These are phyloP conservation scores for Nemoura dubitans DNA, from an alignment of 2,888 invertebrate species.

Conservation along the genomic window DNA sequence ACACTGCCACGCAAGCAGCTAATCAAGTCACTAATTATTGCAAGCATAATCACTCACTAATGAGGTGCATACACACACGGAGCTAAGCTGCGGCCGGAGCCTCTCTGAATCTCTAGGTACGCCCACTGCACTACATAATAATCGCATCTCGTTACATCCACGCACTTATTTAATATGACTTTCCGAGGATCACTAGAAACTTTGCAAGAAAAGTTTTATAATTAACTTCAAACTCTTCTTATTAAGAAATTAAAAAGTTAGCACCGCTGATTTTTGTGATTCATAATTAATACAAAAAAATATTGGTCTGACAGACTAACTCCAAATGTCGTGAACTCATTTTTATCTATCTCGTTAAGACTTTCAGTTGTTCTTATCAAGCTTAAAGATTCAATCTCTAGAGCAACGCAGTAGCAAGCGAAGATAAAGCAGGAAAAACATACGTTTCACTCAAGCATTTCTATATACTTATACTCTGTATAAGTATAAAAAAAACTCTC, in stretches of 20 bases:
- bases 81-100: too few species aligned
- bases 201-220: background rate
- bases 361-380: background rate
- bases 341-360: background rate
- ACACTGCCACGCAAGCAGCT: background rate
- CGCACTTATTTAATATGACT: background rate
- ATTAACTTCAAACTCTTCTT: background rate
- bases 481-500: background rate
- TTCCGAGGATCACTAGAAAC: background rate
- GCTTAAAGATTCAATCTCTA: background rate
- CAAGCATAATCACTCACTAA: background rate
- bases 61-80: background rate
- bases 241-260: background rate
- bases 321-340: background rate
- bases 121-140: too few species aligned
- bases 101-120: too few species aligned
- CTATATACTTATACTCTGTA: background rate
- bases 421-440: background rate
- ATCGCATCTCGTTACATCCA: background rate
- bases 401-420: background rate
- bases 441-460: background rate
- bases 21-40: background rate
- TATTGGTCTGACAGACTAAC: background rate
- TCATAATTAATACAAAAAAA: background rate
- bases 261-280: background rate